A percentile compares a stretch with the other conserved stretches of the same genome.
phyloP scores from a whole-genome alignment of 1,140 invertebrate genomes.

The Bombus picipes region DNA sequence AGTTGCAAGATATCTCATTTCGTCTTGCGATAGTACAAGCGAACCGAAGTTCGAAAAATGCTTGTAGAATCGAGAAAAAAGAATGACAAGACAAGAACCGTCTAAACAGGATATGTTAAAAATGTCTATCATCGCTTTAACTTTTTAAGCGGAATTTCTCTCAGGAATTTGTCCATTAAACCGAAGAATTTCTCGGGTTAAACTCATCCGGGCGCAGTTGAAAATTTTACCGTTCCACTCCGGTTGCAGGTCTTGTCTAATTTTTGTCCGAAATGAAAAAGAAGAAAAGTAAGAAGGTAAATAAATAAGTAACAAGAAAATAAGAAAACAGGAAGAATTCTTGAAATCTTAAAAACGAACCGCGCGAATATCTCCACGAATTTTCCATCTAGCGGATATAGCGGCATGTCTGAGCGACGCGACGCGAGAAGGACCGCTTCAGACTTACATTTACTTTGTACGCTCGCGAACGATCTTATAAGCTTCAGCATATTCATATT shows the following conservation, averaged over 20 bases:
- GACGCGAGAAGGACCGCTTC: background rate
- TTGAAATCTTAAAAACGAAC: background rate
- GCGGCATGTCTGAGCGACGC: background rate
- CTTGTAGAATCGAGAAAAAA: background rate
- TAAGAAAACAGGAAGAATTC: background rate
- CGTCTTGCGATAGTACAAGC: no score
- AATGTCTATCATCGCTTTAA: no score
- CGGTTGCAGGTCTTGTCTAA: no score
- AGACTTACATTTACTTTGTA: background rate
- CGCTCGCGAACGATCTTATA: constrained; percentile 10
- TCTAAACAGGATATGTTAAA: background rate
- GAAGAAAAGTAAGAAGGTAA: background rate
- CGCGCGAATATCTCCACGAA: background rate
- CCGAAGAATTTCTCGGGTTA: background rate
- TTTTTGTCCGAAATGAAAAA: background rate
- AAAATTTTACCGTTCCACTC: background rate
- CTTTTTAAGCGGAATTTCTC: constrained; percentile 1
- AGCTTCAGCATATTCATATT: constrained; percentile 34
- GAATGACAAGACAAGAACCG: no score
- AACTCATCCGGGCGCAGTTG: background rate
- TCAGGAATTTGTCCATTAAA: background rate
- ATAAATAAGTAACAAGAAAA: background rate
- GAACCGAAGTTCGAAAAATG: background rate
- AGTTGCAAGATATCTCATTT: no score
- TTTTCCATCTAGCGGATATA: background rate